Conservation (phyloP, 2,888 invertebrate genomes). For the Podabrus alpinus region DNA sequence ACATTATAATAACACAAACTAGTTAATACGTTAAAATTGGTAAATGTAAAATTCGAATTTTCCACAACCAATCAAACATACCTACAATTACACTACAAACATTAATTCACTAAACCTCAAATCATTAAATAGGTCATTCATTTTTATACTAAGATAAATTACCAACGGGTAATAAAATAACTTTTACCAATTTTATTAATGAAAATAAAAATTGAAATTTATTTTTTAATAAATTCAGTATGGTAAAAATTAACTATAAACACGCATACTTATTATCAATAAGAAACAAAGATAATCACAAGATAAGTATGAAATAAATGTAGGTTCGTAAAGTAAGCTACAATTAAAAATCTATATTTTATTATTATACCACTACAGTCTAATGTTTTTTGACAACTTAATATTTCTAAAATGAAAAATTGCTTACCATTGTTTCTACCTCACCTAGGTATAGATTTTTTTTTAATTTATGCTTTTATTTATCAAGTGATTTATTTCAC, state of each 20-base stretch:
- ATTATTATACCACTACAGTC: neutral
- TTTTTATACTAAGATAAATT: neutral
- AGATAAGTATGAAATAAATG: neutral
- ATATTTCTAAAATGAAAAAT: neutral
- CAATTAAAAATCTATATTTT: neutral
- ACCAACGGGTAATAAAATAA: neutral
- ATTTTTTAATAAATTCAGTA: neutral
- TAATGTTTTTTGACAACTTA: neutral
- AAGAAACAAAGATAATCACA: neutral
- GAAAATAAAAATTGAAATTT: neutral
- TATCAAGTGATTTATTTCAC: neutral
- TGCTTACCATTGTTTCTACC: neutral
- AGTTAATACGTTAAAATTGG: too few species aligned
- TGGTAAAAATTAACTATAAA: neutral
- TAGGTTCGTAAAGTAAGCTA: neutral
- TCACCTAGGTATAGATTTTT: neutral
- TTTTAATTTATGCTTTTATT: neutral
- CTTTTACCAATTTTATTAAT: neutral
- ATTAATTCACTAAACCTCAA: neutral
- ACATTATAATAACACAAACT: neutral
- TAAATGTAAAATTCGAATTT: too few species aligned
- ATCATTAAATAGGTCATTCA: neutral
- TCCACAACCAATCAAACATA: too few species aligned
- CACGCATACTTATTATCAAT: neutral
- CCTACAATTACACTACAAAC: too few species aligned